Evolutionary conservation across 2,797 vertebrate genomes (phyloP).

Genomic region (Natrix natrix): DNA sequence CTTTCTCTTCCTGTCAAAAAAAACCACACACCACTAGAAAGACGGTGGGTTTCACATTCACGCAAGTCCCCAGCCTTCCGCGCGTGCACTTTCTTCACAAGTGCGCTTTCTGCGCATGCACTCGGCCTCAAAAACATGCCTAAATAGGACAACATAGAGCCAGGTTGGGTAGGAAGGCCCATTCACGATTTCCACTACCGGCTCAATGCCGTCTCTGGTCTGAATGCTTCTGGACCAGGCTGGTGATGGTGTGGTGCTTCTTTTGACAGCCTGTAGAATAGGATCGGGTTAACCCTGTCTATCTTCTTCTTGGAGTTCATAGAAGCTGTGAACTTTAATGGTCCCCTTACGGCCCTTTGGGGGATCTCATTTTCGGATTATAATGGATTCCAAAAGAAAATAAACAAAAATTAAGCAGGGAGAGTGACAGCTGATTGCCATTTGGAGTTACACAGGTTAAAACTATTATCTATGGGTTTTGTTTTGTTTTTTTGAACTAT

Average conservation of each 20-base stretch:
- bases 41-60: too few relatives aligned
- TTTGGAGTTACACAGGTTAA: not conserved
- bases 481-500: constrained; percentile 21
- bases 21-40: not conserved
- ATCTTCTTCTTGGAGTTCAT: not conserved
- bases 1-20: not conserved
- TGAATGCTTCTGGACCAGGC: too few relatives aligned
- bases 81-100: too few relatives aligned
- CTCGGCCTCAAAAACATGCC: too few relatives aligned
- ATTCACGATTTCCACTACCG: too few relatives aligned
- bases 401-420: not conserved
- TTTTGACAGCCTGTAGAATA: not conserved
- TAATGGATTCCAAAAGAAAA: not conserved
- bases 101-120: too few relatives aligned
- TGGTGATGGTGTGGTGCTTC: not conserved
- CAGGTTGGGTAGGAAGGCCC: too few relatives aligned
- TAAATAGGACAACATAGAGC: too few relatives aligned
- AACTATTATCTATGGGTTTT: not conserved
- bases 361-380: not conserved
- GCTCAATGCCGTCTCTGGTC: too few relatives aligned
- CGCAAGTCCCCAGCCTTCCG: too few relatives aligned
- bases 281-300: not conserved
- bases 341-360: not conserved
- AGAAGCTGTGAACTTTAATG: not conserved
- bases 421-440: not conserved